Evolutionary conservation across 1,140 invertebrate species (phyloP).

Genomic region (Drosophila orosa): DNA sequence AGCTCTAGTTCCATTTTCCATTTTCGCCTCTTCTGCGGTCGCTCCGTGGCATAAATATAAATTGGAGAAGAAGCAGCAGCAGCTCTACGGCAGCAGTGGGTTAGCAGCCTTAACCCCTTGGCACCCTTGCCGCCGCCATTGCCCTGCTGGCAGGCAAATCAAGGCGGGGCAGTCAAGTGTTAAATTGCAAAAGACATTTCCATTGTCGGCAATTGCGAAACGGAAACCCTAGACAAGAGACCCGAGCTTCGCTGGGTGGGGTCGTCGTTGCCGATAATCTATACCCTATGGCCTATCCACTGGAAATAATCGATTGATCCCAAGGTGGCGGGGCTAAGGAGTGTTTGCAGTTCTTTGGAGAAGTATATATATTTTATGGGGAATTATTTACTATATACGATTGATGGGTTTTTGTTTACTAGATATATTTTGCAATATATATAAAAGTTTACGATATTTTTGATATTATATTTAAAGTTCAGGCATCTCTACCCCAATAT

Average conservation of each 20-base stretch:
- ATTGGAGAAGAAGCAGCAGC: constrained; percentile 46
- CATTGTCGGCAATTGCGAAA: constrained; percentile 71
- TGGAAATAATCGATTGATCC: constrained; percentile 25
- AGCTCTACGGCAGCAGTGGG: constrained; percentile 20
- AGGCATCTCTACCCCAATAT: neutral
- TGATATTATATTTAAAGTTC: too few relatives aligned
- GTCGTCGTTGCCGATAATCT: constrained; percentile 24
- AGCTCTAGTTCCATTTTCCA: constrained; percentile 63
- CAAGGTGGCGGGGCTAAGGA: neutral
- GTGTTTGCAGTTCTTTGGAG: too few relatives aligned
- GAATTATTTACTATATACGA: too few relatives aligned
- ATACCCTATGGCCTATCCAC: constrained; percentile 24
- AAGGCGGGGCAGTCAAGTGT: constrained; percentile 71
- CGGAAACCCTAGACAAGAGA: constrained; percentile 56
- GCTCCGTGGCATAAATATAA: constrained; percentile 68
- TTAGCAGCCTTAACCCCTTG: constrained; percentile 17
- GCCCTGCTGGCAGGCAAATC: constrained; percentile 41
- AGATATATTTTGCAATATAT: too few relatives aligned
- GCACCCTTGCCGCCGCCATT: constrained; percentile 38
- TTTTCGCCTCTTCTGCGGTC: constrained; percentile 65
- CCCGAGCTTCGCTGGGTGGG: constrained; percentile 24
- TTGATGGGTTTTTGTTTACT: too few relatives aligned
- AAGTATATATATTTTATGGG: too few relatives aligned
- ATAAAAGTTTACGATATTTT: too few relatives aligned
- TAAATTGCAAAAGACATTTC: constrained; percentile 80